Conservation (phyloP, 1,140 invertebrate species). For the Neodiprion lecontei region DNA sequence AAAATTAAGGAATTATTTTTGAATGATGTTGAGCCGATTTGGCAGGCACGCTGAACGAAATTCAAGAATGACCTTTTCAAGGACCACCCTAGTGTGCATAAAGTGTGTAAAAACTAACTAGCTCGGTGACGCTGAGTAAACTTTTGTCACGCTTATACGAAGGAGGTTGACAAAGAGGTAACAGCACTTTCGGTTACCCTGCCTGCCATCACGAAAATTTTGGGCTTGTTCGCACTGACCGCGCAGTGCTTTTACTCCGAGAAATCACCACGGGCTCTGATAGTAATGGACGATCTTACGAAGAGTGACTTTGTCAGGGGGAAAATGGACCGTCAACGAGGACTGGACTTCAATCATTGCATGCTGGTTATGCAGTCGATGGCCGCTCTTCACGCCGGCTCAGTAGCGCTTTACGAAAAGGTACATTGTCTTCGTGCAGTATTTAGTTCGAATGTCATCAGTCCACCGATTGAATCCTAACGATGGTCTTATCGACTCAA, state of each 20-base stretch:
- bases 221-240: not conserved
- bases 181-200: not conserved
- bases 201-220: not conserved
- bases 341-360: slow-evolving; percentile 11
- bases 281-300: not conserved
- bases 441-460: too few species aligned
- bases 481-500: too few species aligned
- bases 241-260: slow-evolving; percentile 9
- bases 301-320: not conserved
- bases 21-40: too few species aligned
- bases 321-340: not conserved
- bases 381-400: slow-evolving; percentile 1
- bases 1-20: too few species aligned
- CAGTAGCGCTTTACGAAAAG: slow-evolving; percentile 2
- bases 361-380: slow-evolving; percentile 4
- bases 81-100: not conserved
- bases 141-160: not conserved
- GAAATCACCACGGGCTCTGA: not conserved
- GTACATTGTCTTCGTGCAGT: not conserved
- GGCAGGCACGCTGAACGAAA: too few species aligned
- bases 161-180: slow-evolving; percentile 1
- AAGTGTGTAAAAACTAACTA: not conserved
- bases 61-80: too few species aligned
- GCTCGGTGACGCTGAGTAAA: not conserved
- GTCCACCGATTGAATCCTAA: too few species aligned